phyloP scores from a whole-genome alignment of 2,797 vertebrate species.

The Scolopax rusticola region DNA sequence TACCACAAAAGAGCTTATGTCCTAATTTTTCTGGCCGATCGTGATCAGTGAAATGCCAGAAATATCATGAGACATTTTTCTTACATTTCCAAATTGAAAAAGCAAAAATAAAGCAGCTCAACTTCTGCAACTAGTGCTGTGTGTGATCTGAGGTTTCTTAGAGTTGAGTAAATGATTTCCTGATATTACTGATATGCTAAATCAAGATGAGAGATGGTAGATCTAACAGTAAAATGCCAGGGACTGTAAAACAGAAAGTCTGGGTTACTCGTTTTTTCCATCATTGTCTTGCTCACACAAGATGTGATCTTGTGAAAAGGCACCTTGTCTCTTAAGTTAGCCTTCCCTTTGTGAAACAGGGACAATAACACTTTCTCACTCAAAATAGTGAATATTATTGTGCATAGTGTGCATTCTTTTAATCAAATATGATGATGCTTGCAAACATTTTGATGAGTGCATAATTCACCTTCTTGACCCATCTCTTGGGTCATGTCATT shows the following conservation, averaged over 20 bases:
- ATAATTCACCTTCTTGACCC: background rate
- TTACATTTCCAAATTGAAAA: background rate
- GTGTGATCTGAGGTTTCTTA: background rate
- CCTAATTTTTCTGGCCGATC: background rate
- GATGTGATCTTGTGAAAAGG: background rate
- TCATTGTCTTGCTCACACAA: background rate
- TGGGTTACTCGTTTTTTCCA: background rate
- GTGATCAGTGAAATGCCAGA: background rate
- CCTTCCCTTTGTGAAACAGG: background rate
- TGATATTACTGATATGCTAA: background rate
- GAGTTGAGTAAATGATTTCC: background rate
- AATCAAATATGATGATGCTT: background rate
- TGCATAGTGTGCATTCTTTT: background rate
- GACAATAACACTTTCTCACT: background rate
- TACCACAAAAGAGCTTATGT: background rate
- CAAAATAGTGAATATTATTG: background rate
- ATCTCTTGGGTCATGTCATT: background rate
- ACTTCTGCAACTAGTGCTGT: background rate
- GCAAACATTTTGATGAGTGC: background rate
- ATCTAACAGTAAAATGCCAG: background rate
- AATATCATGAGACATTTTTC: background rate
- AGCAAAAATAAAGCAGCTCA: background rate
- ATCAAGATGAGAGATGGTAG: background rate
- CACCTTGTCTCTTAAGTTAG: background rate
- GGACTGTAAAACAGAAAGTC: background rate